These are phyloP conservation scores for Sclerurus mexicanus DNA, from an alignment of 2,113 vertebrate genomes.

Conservation along the genomic window DNA sequence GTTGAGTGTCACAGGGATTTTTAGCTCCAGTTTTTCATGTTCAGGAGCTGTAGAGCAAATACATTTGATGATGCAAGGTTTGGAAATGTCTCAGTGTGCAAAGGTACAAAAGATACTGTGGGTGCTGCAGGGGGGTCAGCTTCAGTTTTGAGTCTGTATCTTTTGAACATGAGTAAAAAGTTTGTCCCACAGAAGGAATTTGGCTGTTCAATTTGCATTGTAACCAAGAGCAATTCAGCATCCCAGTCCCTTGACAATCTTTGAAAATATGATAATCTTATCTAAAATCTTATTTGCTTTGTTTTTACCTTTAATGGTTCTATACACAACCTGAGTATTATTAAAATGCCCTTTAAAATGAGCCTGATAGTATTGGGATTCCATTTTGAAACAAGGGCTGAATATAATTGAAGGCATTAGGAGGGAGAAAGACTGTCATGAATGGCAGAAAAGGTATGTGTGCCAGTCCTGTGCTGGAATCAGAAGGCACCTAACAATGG, in stretches of 20 bases:
- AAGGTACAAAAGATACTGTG: background rate
- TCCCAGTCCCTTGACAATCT: background rate
- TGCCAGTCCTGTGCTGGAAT: background rate
- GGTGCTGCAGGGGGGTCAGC: background rate
- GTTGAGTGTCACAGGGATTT: background rate
- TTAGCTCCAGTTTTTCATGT: background rate
- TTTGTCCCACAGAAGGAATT: background rate
- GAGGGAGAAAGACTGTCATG: background rate
- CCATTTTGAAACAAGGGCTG: background rate
- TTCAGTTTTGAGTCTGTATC: background rate
- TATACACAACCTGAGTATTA: background rate
- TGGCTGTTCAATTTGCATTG: background rate
- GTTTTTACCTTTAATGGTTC: constrained; percentile 2
- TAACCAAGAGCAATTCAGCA: background rate
- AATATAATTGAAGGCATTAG: background rate
- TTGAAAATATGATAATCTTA: background rate
- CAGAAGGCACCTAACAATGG: background rate
- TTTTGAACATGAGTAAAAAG: background rate
- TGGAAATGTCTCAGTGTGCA: constrained; percentile 5
- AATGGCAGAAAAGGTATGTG: background rate
- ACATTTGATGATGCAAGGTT: background rate
- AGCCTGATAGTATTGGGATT: constrained; percentile 14
- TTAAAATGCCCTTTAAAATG: constrained; percentile 28
- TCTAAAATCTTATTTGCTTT: constrained; percentile 16
- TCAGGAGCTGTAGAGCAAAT: background rate